Percentiles rank a stretch among this genome's conserved stretches.
phyloP scores from a whole-genome alignment of 2,888 invertebrate genomes.

The Tillus elongatus region DNA sequence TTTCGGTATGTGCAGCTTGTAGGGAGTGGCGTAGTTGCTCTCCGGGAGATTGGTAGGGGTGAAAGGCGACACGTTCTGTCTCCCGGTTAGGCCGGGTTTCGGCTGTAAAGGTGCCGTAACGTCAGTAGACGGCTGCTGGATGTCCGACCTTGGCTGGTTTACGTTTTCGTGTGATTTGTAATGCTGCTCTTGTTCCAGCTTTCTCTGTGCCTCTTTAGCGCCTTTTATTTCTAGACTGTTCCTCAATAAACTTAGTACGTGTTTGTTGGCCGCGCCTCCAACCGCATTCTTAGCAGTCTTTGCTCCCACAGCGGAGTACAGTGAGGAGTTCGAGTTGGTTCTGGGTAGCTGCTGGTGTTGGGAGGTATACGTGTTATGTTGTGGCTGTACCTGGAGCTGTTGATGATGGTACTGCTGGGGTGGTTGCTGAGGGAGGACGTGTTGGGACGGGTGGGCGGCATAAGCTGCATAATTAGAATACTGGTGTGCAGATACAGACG shows the following conservation, averaged over 20 bases:
- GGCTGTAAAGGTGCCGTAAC: constrained; percentile 40
- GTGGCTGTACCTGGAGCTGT: constrained; percentile 12
- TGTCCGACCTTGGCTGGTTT: constrained; percentile 29
- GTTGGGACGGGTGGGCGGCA: constrained; percentile 20
- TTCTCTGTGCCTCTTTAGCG: constrained; percentile 47
- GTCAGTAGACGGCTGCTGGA: constrained; percentile 40
- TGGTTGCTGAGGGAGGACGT: background rate
- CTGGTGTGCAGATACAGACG: constrained; percentile 32
- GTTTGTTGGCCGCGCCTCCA: constrained; percentile 55
- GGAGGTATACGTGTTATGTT: constrained; percentile 22
- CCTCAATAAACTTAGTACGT: constrained; percentile 60
- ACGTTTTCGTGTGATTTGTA: constrained; percentile 21
- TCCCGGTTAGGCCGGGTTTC: constrained; percentile 42
- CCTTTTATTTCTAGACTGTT: constrained; percentile 62
- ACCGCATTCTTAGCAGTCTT: constrained; percentile 24
- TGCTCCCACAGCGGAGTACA: constrained; percentile 22
- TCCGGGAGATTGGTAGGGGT: constrained; percentile 47
- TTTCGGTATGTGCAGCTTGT: constrained; percentile 59
- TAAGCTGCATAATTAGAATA: constrained; percentile 30
- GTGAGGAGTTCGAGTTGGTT: constrained; percentile 29
- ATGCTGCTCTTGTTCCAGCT: constrained; percentile 38
- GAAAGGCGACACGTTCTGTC: constrained; percentile 49
- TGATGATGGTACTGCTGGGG: constrained; percentile 13
- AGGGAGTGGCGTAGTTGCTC: constrained; percentile 41
- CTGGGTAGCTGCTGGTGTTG: constrained; percentile 25